Base-by-base conservation (phyloP, 2,888 invertebrate genomes). In the Entomobrya multifasciata region DNA sequence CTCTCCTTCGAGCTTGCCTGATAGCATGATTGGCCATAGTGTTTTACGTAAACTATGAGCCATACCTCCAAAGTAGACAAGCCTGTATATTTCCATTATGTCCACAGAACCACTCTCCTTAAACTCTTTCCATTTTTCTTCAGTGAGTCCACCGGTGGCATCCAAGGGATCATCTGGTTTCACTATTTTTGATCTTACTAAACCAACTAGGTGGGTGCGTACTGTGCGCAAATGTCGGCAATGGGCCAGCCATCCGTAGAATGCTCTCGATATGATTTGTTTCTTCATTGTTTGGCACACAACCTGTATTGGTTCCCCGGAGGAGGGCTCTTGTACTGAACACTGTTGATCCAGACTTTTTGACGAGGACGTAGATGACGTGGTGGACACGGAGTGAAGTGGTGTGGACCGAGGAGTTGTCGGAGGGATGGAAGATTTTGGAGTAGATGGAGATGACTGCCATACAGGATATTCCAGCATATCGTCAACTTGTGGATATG, bases 221-320 rank as follows among this genome's bases (percentile, higher is more conserved):
- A 99, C 97, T 0, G 98, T 98, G 47, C 96, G 96, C 91, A 99
- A 93, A 92, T 98, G 98, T 20, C 98, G 94, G 92, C 98, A 98
- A 92, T 98, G 97, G 0, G 98, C 97, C 87, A 98, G 93, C 98
- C 98, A 98, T 72, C 98, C 98, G 92, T 98, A 98, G 93, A 98
- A 98, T 15, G 98, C 98, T 86, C 98, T 94, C 0, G 98, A 98
- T 90, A 98, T 96, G 86, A 99, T 98, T 93, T 98, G 98, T 13
- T 96, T 95, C 88, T 96, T 95, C 98, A 98, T 98, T 0, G 97
- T 97, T 92, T 97, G 96, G 94, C 98, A 99, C 11, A 98, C 96
- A 91, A 97, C 93, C 92, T 96, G 94, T 88, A 95, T 93, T 60
- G 94, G 94, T 85, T 93, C 93, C 87, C 94, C 94, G 92, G 27